Conservation (phyloP, 2,888 invertebrate genomes). For the Acheta domesticus region DNA sequence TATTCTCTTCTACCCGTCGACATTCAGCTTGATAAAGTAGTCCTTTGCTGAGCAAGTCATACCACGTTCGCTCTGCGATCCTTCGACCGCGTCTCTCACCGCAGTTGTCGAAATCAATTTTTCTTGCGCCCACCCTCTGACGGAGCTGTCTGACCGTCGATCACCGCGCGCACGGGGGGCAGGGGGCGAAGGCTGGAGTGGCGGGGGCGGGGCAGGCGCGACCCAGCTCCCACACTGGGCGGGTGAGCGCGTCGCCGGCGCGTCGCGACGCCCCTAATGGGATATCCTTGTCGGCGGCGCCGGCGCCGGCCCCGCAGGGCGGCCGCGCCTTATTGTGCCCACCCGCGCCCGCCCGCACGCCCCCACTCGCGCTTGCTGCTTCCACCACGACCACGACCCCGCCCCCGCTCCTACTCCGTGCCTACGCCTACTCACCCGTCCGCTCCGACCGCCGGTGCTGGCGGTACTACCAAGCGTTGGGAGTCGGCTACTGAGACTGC, state of each 20-base stretch:
- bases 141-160: no score
- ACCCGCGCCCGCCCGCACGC: slow-evolving; percentile 19
- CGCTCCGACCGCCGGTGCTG: not conserved
- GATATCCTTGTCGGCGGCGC: slow-evolving; percentile 36
- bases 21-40: no score
- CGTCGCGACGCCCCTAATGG: slow-evolving; percentile 33
- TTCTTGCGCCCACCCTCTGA: no score
- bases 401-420: no score
- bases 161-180: not conserved
- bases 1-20: no score
- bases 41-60: no score
- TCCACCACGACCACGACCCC: not conserved
- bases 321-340: slow-evolving; percentile 21
- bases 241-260: slow-evolving; percentile 22
- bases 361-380: not conserved
- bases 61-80: no score
- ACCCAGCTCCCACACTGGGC: not conserved
- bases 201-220: not conserved
- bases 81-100: no score
- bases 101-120: no score
- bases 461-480: no score
- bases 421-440: no score
- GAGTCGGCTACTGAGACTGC: no score
- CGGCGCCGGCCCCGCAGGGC: slow-evolving; percentile 24
- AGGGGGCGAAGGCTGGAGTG: not conserved